Evolutionary conservation across 1,140 invertebrate species (phyloP), one percentile per base, ranked within the genome.

Genomic region (Sycophila sp.): DNA sequence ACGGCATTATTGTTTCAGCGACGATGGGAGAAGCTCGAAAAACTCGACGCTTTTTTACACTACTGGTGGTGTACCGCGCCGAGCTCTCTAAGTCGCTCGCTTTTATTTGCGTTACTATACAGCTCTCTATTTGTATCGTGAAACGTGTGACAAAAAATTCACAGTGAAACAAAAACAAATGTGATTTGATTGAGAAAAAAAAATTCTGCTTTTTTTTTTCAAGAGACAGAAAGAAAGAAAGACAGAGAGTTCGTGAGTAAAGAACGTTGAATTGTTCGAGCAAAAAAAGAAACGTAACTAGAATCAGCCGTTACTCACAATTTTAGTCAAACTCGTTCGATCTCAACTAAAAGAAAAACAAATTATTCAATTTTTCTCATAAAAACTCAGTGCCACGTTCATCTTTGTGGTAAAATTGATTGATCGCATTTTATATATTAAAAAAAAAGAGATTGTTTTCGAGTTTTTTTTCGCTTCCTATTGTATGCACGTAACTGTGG

Each of bases 171-270:
- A n/a, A n/a, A n/a, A n/a, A n/a, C n/a, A 67, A 58, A 36, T 47
- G 42, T 42, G n/a, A 17, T 17, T 42, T 42, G 40, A 42, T 42
- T 42, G 70, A 53, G 62, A 55, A 56, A 65, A 72, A 64, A 71
- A 53, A 47, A 32, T 36, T 2, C 17, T 13, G 32, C 67, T 74
- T n/a, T n/a, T n/a, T n/a, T n/a, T n/a, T n/a, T n/a, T n/a, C n/a
- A n/a, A n/a, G n/a, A n/a, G n/a, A n/a, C n/a, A n/a, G 53, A 75
- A 47, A 71, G 67, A 47, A 60, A 75, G 49, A 73, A 73, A 49
- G 73, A 72, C 62, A 75, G n/a, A 63, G 70, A 76, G 26, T 69
- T 68, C 38, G 28, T 72, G 28, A 74, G 26, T 47, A 47, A 40
- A 67, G 13, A 53, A 51, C 17, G 11, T 47, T 51, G 13, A 45